A percentile compares a stretch with the other conserved stretches of the same genome.
Conservation (phyloP, 2,888 invertebrate species). For the Caenorhabditis auriculariae region DNA sequence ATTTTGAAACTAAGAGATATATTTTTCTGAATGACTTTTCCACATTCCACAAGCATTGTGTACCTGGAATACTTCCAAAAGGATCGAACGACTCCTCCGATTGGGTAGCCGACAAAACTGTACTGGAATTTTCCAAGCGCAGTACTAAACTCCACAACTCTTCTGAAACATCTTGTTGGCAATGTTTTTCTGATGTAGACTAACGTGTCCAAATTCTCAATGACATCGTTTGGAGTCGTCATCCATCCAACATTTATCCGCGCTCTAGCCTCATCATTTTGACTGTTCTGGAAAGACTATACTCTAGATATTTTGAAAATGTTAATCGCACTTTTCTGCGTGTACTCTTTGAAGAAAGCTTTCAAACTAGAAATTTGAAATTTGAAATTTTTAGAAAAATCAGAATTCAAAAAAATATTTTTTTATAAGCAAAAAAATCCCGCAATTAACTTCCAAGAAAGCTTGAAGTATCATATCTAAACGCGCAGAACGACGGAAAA, state of each 20-base stretch:
- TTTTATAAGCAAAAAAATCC: too few species aligned
- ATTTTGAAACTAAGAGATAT: too few species aligned
- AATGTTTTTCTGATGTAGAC: not conserved
- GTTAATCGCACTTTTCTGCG: too few species aligned
- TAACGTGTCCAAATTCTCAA: conserved; percentile 18
- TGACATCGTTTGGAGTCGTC: conserved; percentile 24
- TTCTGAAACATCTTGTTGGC: not conserved
- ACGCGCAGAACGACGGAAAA: too few species aligned
- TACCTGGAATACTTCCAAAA: conserved; percentile 27
- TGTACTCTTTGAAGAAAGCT: too few species aligned
- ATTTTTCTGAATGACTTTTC: too few species aligned
- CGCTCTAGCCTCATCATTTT: conserved; percentile 1
- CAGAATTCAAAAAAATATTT: too few species aligned
- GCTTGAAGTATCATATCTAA: too few species aligned
- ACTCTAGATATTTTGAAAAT: not conserved
- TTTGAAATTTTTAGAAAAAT: too few species aligned
- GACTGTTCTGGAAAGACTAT: not conserved
- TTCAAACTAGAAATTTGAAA: too few species aligned
- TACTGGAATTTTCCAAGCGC: conserved; percentile 22
- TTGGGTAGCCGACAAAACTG: conserved; percentile 50
- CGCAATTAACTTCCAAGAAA: too few species aligned
- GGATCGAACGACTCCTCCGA: conserved; percentile 42
- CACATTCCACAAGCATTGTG: too few species aligned
- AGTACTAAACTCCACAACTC: conserved; percentile 8
- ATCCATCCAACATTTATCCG: conserved; percentile 44